Conservation (phyloP, 1,140 invertebrate genomes). For the Formica selysi region DNA sequence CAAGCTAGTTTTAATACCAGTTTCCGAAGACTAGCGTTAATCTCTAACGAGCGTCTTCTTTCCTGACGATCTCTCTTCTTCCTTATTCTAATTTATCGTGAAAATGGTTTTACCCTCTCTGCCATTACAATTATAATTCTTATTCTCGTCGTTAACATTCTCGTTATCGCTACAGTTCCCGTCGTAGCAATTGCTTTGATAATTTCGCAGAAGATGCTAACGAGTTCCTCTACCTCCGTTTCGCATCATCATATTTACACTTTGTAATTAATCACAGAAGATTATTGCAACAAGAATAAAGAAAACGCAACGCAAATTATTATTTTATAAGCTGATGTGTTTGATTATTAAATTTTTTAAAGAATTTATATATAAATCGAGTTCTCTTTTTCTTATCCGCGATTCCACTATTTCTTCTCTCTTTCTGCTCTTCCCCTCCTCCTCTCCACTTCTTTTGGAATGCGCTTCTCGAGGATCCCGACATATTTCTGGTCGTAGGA, state of each 20-base stretch:
- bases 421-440: constrained; percentile 23
- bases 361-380: not conserved
- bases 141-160: constrained; percentile 18
- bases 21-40: not conserved
- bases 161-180: constrained; percentile 3
- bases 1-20: not conserved
- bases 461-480: constrained; percentile 69
- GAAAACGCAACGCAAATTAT: not conserved
- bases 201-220: constrained; percentile 17
- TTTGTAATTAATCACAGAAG: constrained; percentile 9
- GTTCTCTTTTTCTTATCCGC: not conserved
- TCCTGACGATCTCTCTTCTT: constrained; percentile 15
- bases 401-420: not conserved
- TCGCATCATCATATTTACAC: constrained; percentile 10
- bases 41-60: constrained; percentile 10
- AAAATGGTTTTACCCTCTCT: constrained; percentile 12
- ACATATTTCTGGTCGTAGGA: constrained; percentile 49
- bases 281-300: not conserved
- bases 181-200: not conserved
- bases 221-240: not conserved
- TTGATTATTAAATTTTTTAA: not conserved
- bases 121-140: constrained; percentile 26
- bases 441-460: constrained; percentile 60
- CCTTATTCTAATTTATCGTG: constrained; percentile 57
- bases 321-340: not conserved